Evolutionary conservation across 2,113 vertebrate genomes (phyloP), one percentile per base, ranked within the genome.

Genomic region (Phoenicopterus ruber): DNA sequence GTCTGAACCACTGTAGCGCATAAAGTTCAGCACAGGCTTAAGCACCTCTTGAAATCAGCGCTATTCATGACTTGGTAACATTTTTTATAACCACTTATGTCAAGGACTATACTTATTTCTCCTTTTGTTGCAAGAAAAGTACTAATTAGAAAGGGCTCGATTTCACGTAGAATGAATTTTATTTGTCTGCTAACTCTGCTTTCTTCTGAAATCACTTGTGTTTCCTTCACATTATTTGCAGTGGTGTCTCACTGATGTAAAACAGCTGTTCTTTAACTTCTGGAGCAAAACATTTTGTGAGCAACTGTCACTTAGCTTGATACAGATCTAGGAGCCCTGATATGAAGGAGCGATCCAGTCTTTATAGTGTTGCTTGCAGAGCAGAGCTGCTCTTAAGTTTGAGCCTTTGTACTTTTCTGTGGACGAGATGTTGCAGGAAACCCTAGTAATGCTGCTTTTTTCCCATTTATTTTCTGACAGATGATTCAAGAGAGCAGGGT

Each of bases 401-500:
- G 63, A 63, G 6, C 13, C 7, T 54, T 9, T 40, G 24, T 84
- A 18, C 40, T 80, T 84, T 72, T 46, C 49, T 88, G n/a, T 74
- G 78, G 50, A 42, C 24, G 49, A 66, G 9, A 36, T 81, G 49
- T 59, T 77, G n/a, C 50, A 71, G 52, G 25, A 66, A 82, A 49
- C 38, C 17, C 28, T 63, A 19, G 10, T 95, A 86, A 96, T 40
- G 40, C 50, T 72, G 36, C 11, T 87, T 61, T 66, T 34, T 4
- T 18, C 17, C 14, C 10, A 0, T 88, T 90, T 95, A 16, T 97
- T 95, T 97, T 95, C 77, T 93, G 46, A 85, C 98, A 99, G 99
- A 99, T 99, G 98, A 99, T 99, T 91, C 98, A 98, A 32, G 99
- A 99, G 82, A 99, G 99, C 98, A 99, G 98, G 61, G 98, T 99